Percentiles rank a stretch among this genome's conserved stretches.
Evolutionary conservation across 2,113 vertebrate species (phyloP).

Genomic region (Pungitius pungitius): DNA sequence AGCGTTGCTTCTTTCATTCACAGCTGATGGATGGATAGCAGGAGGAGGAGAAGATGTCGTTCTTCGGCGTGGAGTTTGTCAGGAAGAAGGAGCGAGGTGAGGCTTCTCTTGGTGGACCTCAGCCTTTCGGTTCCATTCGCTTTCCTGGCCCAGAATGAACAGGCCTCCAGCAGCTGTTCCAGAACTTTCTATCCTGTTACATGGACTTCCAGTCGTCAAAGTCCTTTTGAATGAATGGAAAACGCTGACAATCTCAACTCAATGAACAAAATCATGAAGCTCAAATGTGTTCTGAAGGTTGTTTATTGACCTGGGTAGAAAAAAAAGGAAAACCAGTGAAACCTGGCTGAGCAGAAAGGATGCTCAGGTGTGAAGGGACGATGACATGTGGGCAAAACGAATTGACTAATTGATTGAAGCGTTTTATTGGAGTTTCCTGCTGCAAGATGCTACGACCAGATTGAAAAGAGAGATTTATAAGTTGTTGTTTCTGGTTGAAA

Average conservation of each 20-base stretch:
- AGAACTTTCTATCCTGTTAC: not conserved
- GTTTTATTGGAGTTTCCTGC: no score
- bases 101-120: not conserved
- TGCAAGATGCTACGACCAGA: no score
- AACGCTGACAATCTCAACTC: not conserved
- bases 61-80: constrained; percentile 81
- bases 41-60: constrained; percentile 81
- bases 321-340: no score
- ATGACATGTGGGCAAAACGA: no score
- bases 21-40: constrained; percentile 77
- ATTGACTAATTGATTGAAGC: no score
- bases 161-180: not conserved
- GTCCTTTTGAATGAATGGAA: not conserved
- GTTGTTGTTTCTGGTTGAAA: no score
- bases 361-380: no score
- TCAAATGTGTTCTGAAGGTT: no score
- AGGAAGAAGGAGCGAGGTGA: constrained; percentile 84
- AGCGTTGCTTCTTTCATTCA: constrained; percentile 37
- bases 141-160: not conserved
- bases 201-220: not conserved
- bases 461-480: no score
- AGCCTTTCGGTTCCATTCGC: not conserved
- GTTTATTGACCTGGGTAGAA: no score
- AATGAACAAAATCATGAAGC: no score
- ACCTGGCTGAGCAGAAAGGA: no score